These are phyloP conservation scores for Lepus oiostolus DNA, from an alignment of 2,797 vertebrate species.

Conservation along the genomic window DNA sequence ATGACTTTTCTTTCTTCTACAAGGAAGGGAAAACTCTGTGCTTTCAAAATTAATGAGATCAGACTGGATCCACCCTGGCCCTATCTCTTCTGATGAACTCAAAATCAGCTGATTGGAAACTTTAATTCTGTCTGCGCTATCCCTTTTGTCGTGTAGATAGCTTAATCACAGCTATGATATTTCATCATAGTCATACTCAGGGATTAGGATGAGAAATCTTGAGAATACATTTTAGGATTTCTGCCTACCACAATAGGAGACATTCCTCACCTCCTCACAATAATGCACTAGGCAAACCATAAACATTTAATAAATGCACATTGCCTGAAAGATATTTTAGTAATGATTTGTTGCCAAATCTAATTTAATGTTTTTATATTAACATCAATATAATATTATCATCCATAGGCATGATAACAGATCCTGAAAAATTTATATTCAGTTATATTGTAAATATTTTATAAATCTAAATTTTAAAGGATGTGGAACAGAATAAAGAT, in stretches of 20 bases:
- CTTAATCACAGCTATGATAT: neutral
- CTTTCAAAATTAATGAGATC: conserved; percentile 21
- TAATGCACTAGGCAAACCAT: neutral
- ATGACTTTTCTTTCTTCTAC: neutral
- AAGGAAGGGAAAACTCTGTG: neutral
- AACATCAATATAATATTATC: neutral
- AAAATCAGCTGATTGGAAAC: neutral
- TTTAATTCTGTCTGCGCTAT: neutral
- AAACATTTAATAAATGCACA: neutral
- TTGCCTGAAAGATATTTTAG: conserved; percentile 21
- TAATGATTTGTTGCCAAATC: conserved; percentile 8
- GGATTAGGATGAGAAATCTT: neutral
- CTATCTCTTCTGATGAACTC: neutral
- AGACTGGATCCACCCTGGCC: neutral
- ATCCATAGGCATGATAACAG: neutral
- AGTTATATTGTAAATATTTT: neutral
- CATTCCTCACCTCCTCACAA: neutral
- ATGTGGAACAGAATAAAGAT: neutral
- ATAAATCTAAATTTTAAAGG: conserved; percentile 25
- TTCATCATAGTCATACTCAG: neutral
- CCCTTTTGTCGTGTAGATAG: neutral
- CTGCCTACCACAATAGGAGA: neutral
- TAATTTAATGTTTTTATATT: neutral
- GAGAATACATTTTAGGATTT: neutral
- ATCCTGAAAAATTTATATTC: conserved; percentile 47